Evolutionary conservation across 1,140 invertebrate genomes (phyloP), one percentile per base, ranked within the genome.

Genomic region (Drosophila obscura): DNA sequence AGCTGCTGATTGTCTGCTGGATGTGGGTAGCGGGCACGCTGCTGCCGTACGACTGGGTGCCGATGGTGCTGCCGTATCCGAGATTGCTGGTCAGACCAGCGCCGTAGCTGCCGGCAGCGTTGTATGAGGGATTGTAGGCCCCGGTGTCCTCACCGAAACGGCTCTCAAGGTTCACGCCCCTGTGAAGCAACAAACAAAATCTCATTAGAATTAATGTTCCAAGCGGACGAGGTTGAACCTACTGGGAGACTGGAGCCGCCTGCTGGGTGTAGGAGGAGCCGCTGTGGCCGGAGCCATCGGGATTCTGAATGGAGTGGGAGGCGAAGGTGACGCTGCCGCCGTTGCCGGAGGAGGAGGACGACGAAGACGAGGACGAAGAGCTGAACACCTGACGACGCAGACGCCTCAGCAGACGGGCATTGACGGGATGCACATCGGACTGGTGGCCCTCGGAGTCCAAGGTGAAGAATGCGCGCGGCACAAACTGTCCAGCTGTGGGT

Each of bases 381-480:
- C 72, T 44, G n/a, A 5, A 52, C 7, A 44, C 50, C 51, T 91
- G 69, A 35, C 90, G 85, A 51, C 90, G 90, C 72, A 91, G 61
- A 62, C 90, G 90, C 48, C 73, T 80, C 74, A 91, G 53, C 35
- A 91, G 58, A 49, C 75, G 84, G 15, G 53, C 77, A 55, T 67
- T 90, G 0, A 91, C 82, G 2, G 82, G 72, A 52, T 88, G 84
- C 13, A 90, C 59, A 53, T 77, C 52, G 22, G 89, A 91, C 24
- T 73, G 75, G 45, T 79, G 89, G 0, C 90, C 90, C 55, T 91
- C 45, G 1, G 89, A 58, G 39, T 91, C 90, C 69, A 91, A 28
- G 8, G 79, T 91, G 41, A 77, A 91, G 62, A 90, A 77, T 8
- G 90, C 89, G 15, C 74, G 62, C 1, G 90, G 90, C 55, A 91